These are phyloP conservation scores for Drosophila tani DNA, from an alignment of 1,140 invertebrate species.

Conservation along the genomic window DNA sequence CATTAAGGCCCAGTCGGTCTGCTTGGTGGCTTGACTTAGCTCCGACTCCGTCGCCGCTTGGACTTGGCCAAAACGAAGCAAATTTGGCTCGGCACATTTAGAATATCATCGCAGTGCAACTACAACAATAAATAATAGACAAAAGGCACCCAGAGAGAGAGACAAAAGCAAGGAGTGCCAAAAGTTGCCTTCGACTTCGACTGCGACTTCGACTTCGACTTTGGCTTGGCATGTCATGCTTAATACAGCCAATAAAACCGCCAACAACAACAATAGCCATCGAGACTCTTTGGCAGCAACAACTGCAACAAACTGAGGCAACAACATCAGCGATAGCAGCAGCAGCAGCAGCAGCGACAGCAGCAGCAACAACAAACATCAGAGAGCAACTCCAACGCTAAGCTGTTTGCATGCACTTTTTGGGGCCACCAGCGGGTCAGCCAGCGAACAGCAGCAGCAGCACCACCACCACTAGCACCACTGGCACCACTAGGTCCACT, in stretches of 20 bases:
- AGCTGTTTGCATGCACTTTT: conserved; percentile 77
- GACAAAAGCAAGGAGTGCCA: conserved; percentile 76
- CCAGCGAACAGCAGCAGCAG: conserved; percentile 70
- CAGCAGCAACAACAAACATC: conserved; percentile 27
- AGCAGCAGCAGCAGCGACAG: conserved; percentile 5
- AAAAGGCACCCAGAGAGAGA: conserved; percentile 45
- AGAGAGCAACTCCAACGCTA: conserved; percentile 59
- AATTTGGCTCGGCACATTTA: conserved; percentile 81
- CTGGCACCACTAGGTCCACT: conserved; percentile 33
- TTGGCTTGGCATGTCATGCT: conserved; percentile 77
- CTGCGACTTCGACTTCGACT: conserved; percentile 39
- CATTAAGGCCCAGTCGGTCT: conserved; percentile 62
- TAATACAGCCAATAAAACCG: conserved; percentile 81
- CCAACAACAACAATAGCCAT: conserved; percentile 50
- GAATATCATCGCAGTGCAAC: conserved; percentile 75
- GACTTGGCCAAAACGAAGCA: conserved; percentile 77
- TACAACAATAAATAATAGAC: conserved; percentile 57
- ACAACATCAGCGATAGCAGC: conserved; percentile 24
- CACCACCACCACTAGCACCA: conserved; percentile 44
- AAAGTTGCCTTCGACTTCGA: conserved; percentile 42
- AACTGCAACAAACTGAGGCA: conserved; percentile 24
- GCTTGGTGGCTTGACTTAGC: background rate
- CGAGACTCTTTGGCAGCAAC: conserved; percentile 44
- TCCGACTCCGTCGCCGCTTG: conserved; percentile 32
- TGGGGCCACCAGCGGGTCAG: conserved; percentile 81